Conservation (phyloP, 1,140 invertebrate genomes). For the Mactra quadrangularis region DNA sequence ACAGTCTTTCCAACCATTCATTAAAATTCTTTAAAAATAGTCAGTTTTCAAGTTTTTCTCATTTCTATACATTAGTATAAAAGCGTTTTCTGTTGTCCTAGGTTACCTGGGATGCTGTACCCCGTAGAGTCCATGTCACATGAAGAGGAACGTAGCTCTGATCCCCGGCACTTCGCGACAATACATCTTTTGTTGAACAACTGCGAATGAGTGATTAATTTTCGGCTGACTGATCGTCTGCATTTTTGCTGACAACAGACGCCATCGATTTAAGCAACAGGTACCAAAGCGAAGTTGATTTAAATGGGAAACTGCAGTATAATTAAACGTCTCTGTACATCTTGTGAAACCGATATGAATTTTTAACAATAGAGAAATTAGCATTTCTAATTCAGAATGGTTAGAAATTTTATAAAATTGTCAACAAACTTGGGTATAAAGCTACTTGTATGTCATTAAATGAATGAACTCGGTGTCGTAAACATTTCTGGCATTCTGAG, state of each 20-base stretch:
- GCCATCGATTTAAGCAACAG: not conserved
- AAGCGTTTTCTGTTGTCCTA: not conserved
- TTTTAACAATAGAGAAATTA: conserved; percentile 52
- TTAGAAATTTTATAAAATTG: conserved; percentile 32
- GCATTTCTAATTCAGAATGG: conserved; percentile 26
- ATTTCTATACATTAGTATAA: conserved; percentile 10
- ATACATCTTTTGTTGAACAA: conserved; percentile 52
- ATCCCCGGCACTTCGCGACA: conserved; percentile 50
- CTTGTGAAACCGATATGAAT: conserved; percentile 57
- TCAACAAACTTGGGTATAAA: conserved; percentile 19
- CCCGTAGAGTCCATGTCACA: conserved; percentile 24
- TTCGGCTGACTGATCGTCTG: not conserved
- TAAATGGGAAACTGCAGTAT: conserved; percentile 50
- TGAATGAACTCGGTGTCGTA: not conserved
- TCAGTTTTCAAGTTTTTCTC: conserved; percentile 22
- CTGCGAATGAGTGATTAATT: conserved; percentile 26
- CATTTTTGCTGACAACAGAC: conserved; percentile 46
- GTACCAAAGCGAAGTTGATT: conserved; percentile 3
- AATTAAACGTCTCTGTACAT: conserved; percentile 42
- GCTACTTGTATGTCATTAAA: not conserved
- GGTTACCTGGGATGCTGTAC: not conserved
- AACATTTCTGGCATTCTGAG: too few species aligned
- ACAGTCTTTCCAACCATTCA: not conserved
- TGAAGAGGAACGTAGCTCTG: conserved; percentile 23
- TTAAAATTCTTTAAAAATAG: conserved; percentile 41